Percentiles rank a stretch among this genome's conserved stretches.
phyloP scores from a whole-genome alignment of 2,113 vertebrate genomes.

The Phoxinus phoxinus region DNA sequence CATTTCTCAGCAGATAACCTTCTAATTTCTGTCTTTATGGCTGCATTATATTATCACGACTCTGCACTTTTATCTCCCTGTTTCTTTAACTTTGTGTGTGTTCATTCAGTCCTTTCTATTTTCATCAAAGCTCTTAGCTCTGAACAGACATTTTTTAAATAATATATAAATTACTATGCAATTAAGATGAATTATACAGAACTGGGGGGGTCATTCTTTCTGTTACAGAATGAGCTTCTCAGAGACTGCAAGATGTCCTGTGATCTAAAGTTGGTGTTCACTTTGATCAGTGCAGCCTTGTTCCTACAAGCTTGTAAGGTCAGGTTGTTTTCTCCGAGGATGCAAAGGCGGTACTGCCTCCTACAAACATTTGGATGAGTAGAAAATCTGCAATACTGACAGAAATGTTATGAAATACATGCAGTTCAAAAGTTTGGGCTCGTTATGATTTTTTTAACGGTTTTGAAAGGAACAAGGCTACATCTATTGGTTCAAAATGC shows the following conservation, averaged over 20 bases:
- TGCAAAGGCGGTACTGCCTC: not conserved
- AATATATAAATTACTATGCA: slow-evolving; percentile 20
- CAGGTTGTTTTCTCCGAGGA: slow-evolving; percentile 2
- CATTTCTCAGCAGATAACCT: slow-evolving; percentile 39
- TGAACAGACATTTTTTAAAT: not conserved
- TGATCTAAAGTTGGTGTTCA: not conserved
- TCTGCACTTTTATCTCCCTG: slow-evolving; percentile 7
- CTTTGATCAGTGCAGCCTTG: not conserved
- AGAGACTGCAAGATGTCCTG: not conserved
- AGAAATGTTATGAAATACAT: not conserved
- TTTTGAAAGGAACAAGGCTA: not conserved
- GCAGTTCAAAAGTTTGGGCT: not conserved
- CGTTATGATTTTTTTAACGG: not conserved
- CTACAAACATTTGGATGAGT: not conserved
- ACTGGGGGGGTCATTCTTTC: not conserved
- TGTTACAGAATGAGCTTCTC: not conserved
- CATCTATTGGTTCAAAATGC: not conserved
- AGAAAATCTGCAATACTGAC: not conserved
- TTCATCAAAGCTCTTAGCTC: not conserved
- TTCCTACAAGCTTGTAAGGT: slow-evolving; percentile 16
- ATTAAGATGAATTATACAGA: not conserved
- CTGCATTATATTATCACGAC: slow-evolving; percentile 25
- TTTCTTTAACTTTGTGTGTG: not conserved
- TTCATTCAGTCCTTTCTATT: not conserved
- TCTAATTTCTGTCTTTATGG: slow-evolving; percentile 21